These are phyloP conservation scores for Liodrosophila aerea DNA, from an alignment of 2,888 invertebrate genomes.

Conservation along the genomic window DNA sequence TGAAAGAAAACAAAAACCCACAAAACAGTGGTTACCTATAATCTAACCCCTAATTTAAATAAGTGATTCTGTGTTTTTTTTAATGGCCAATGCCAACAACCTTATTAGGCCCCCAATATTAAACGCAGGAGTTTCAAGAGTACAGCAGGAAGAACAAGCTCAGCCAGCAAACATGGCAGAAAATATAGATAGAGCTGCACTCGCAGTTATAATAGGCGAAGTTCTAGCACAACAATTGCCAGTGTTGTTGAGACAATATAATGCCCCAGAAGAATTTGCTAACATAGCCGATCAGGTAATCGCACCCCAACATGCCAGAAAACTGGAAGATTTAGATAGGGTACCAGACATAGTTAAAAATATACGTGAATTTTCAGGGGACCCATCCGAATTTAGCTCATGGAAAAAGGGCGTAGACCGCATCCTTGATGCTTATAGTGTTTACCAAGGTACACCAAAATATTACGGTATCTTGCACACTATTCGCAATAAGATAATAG, in stretches of 20 bases:
- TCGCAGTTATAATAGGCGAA: not conserved
- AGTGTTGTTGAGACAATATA: too few species aligned
- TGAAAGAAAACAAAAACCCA: not conserved
- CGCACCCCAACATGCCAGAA: not conserved
- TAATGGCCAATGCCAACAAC: too few species aligned
- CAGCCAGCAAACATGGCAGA: not conserved
- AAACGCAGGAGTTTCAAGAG: not conserved
- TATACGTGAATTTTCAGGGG: constrained; percentile 7
- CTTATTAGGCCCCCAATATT: constrained; percentile 1
- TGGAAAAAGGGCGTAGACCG: constrained; percentile 10
- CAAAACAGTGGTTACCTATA: too few species aligned
- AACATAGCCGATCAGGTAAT: not conserved
- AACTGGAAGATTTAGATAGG: not conserved
- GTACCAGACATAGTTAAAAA: not conserved
- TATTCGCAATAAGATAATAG: too few species aligned
- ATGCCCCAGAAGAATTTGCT: not conserved
- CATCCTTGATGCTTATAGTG: not conserved
- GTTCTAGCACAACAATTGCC: constrained; percentile 4
- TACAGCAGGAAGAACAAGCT: not conserved
- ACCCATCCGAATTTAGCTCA: not conserved
- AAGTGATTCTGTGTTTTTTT: not conserved
- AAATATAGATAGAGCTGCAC: not conserved
- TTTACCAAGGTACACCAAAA: not conserved
- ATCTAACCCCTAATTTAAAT: not conserved
- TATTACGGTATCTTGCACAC: not conserved